Percentiles rank a stretch among this genome's conserved stretches.
Evolutionary conservation across 2,113 vertebrate species (phyloP).

Genomic region (Acrocephalus arundinaceus): DNA sequence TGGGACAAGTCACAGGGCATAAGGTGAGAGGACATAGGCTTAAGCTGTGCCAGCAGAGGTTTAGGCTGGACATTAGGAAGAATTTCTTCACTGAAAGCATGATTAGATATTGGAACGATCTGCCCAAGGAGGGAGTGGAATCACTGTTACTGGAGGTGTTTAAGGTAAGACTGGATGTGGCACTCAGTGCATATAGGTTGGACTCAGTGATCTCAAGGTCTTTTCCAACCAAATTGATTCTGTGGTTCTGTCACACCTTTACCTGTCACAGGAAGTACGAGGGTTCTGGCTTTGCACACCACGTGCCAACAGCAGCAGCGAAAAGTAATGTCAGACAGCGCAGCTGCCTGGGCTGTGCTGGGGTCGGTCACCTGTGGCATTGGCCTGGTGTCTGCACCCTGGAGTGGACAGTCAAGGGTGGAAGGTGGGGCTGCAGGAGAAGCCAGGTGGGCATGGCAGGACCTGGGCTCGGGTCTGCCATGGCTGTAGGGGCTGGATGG

Average conservation of each 20-base stretch:
- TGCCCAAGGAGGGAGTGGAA: neutral
- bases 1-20: neutral
- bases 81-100: neutral
- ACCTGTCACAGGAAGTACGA: neutral
- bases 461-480: neutral
- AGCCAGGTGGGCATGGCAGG: accelerated
- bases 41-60: neutral
- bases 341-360: neutral
- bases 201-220: neutral
- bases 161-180: neutral
- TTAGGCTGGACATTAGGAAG: neutral
- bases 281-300: neutral
- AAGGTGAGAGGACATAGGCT: neutral
- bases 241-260: neutral
- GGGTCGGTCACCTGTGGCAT: accelerated
- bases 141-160: neutral
- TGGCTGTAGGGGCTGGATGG: accelerated
- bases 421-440: neutral
- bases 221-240: neutral
- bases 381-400: neutral
- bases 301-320: accelerated
- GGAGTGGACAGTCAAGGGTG: no score
- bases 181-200: neutral
- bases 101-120: neutral
- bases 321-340: accelerated